Conservation (phyloP, 2,797 vertebrate species). For the Halcyon smyrnensis region DNA sequence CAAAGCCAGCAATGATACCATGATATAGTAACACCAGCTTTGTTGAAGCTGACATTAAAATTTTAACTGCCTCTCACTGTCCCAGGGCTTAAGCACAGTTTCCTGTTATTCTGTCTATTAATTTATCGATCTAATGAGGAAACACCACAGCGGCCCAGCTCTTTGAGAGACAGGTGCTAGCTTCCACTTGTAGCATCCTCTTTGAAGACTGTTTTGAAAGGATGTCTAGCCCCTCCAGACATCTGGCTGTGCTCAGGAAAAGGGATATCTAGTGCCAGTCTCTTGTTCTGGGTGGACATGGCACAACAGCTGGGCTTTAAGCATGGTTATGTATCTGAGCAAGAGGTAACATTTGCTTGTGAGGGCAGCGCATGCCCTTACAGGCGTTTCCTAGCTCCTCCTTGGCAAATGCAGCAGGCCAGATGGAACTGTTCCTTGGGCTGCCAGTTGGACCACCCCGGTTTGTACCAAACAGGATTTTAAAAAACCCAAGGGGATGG, state of each 20-base stretch:
- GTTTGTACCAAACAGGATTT: conserved; percentile 70
- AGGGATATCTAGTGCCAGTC: not conserved
- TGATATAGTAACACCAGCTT: not conserved
- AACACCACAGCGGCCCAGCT: not conserved
- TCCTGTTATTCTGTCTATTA: not conserved
- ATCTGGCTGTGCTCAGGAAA: not conserved
- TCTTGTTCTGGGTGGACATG: not conserved
- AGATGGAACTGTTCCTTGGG: conserved; percentile 72
- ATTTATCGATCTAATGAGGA: not conserved
- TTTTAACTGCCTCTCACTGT: not conserved
- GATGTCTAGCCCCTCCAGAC: not conserved
- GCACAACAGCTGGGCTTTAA: conserved; percentile 1
- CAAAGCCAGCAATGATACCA: not conserved
- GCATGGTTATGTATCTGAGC: not conserved
- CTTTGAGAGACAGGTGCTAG: not conserved
- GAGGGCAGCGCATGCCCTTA: conserved; percentile 34
- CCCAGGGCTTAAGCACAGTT: not conserved
- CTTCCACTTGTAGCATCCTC: not conserved
- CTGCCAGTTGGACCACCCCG: conserved; percentile 74
- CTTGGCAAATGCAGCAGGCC: conserved; percentile 65
- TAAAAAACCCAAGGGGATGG: conserved; percentile 55
- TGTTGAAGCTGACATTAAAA: not conserved
- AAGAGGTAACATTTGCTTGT: conserved; percentile 35
- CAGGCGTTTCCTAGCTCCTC: conserved; percentile 57
- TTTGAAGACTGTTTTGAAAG: not conserved